Percentiles rank a stretch among this genome's conserved stretches.
phyloP scores from a whole-genome alignment of 1,140 invertebrate species.

The Coboldia fuscipes region DNA sequence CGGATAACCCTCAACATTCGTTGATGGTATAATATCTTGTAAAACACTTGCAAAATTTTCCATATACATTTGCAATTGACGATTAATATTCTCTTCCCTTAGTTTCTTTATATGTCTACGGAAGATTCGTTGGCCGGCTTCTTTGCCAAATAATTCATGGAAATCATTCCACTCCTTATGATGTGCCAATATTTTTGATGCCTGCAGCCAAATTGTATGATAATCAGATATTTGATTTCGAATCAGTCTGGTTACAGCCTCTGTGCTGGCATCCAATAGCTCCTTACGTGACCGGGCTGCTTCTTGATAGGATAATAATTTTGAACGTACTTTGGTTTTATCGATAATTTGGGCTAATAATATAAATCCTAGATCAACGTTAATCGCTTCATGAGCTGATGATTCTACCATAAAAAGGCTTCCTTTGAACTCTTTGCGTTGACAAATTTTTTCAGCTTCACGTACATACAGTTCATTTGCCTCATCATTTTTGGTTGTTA shows the following conservation, averaged over 20 bases:
- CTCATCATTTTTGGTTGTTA: conserved; percentile 93
- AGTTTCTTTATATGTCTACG: conserved; percentile 62
- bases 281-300: conserved; percentile 71
- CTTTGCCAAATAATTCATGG: conserved; percentile 67
- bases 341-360: conserved; percentile 84
- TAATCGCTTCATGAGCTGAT: conserved; percentile 91
- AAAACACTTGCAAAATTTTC: conserved; percentile 59
- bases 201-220: conserved; percentile 67
- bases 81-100: conserved; percentile 64
- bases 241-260: conserved; percentile 68
- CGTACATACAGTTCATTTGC: conserved; percentile 68
- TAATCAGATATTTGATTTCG: conserved; percentile 56
- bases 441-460: conserved; percentile 73
- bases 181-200: conserved; percentile 64
- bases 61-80: conserved; percentile 60
- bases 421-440: conserved; percentile 80
- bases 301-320: conserved; percentile 67
- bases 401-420: conserved; percentile 80
- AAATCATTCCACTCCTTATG: conserved; percentile 80
- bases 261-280: conserved; percentile 67
- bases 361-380: conserved; percentile 86
- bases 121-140: conserved; percentile 61
- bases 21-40: conserved; percentile 62
- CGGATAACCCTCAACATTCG: conserved; percentile 31
- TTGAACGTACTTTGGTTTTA: conserved; percentile 32